These are phyloP conservation scores for Nasonia giraulti DNA, from an alignment of 1,140 invertebrate species.

Conservation along the genomic window DNA sequence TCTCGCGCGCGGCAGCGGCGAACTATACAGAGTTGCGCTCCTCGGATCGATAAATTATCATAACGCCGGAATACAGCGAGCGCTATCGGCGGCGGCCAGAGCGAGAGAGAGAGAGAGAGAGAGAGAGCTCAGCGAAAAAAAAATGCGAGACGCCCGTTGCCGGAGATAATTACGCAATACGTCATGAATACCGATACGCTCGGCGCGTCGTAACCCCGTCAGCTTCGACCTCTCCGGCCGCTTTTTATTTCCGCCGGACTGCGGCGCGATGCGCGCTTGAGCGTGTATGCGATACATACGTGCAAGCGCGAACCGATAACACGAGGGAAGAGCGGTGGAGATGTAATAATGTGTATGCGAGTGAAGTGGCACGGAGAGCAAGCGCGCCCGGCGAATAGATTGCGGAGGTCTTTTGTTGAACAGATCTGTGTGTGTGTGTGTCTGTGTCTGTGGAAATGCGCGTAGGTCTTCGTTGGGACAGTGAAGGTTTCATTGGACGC, in stretches of 20 bases:
- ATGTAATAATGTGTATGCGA: conserved; percentile 7
- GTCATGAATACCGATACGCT: conserved; percentile 38
- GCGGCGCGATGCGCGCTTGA: conserved; percentile 23
- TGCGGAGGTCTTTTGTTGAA: conserved; percentile 6
- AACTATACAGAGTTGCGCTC: neutral
- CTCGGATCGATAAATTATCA: conserved; percentile 48
- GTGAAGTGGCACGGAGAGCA: neutral
- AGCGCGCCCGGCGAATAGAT: neutral
- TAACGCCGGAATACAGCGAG: conserved; percentile 44
- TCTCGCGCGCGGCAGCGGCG: neutral
- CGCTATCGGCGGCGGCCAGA: conserved; percentile 13
- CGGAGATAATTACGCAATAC: conserved; percentile 51
- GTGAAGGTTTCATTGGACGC: neutral
- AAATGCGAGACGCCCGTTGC: neutral
- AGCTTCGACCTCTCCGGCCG: conserved; percentile 48
- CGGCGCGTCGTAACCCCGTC: conserved; percentile 48
- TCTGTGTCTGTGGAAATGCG: neutral
- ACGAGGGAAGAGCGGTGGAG: neutral
- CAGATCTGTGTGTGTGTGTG: neutral
- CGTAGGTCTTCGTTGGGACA: neutral
- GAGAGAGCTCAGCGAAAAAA: neutral
- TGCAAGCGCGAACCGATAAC: conserved; percentile 40
- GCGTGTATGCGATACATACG: conserved; percentile 28
- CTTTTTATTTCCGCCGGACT: conserved; percentile 25
- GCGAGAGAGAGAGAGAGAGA: conserved; percentile 7